Base-by-base conservation (phyloP, 2,797 vertebrate genomes). In the Microhierax caerulescens region DNA sequence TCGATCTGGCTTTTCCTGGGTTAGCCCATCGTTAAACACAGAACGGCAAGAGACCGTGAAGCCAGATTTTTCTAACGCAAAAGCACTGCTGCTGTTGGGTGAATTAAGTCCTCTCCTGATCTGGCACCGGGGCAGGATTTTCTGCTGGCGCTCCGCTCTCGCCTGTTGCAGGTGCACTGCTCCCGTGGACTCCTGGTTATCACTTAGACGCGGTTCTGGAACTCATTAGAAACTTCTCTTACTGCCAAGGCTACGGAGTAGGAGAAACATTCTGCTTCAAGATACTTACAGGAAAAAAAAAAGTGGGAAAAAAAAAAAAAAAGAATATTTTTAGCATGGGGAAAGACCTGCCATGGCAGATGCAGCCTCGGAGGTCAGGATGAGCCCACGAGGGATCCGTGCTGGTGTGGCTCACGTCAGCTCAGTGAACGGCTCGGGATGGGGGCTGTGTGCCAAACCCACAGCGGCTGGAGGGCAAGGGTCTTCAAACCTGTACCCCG, bases 401-500 rank as follows among this genome's bases (percentile, higher is more conserved):
- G 8, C 24, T 1, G 15, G 9, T 27, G 5, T 2, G 45, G 68
- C 37, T 78, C 1, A 0, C 8, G 18, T 12, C 11, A 8, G 39
- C 39, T 37, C n/a, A 10, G 5, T 17, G 4, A 13, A 30, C 30
- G n/a, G 83, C 24, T 5, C 10, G 34, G 30, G 56, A 5, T 19
- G 37, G 17, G 27, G 75, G 75, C 27, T 22, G 39, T 4, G 48
- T 4, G 2, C 67, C 5, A 3, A 50, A 41, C 37, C 8, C 17
- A 2, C 4, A 0, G 5, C 1, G 24, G 28, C 27, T 19, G 25
- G 5, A 23, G 21, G 34, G 39, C 9, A 18, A 16, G 57, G 21
- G 53, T 9, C 2, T 1, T 8, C 43, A 3, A 4, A 19, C 72
- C 20, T 30, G 0, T 4, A 25, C 12, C 37, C 4, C 0, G 57